A percentile compares a stretch with the other conserved stretches of the same genome.
Evolutionary conservation across 2,797 vertebrate genomes (phyloP).

Genomic region (Sebastes dallii): DNA sequence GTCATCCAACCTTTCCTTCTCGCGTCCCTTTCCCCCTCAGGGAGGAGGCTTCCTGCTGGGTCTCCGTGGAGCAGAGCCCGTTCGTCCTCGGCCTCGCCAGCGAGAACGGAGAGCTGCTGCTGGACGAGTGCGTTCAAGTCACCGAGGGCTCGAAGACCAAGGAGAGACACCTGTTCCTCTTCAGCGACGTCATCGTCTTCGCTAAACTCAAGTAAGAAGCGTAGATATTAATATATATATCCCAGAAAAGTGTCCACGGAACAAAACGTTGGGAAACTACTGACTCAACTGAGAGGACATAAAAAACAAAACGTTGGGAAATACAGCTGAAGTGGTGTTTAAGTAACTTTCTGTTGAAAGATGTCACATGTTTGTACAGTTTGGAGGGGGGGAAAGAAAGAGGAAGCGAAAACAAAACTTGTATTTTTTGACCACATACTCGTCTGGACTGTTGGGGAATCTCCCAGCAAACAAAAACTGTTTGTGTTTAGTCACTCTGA

Average conservation of each 20-base stretch:
- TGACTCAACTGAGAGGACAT: not conserved
- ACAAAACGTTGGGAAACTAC: not conserved
- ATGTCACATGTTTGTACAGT: not conserved
- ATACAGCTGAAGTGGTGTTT: not conserved
- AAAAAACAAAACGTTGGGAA: not conserved
- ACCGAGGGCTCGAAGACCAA: conserved; percentile 76
- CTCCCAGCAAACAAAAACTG: conserved; percentile 27
- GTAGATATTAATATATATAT: not conserved
- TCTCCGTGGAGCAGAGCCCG: conserved; percentile 78
- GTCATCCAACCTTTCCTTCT: not conserved
- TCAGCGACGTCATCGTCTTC: conserved; percentile 77
- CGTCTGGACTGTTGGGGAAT: conserved; percentile 57
- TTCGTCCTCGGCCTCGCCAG: conserved; percentile 79
- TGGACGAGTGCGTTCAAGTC: conserved; percentile 77
- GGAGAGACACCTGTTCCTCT: conserved; percentile 81
- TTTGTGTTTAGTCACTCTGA: conserved; percentile 29
- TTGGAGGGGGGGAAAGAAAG: conserved; percentile 37
- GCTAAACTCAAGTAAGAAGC: conserved; percentile 81
- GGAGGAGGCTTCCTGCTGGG: conserved; percentile 70
- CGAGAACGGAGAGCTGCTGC: conserved; percentile 74
- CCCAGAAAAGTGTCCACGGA: not conserved
- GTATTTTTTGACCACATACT: conserved; percentile 21
- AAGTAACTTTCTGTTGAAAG: not conserved
- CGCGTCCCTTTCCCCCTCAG: conserved; percentile 53
- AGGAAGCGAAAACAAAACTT: conserved; percentile 51